Conservation (phyloP, 2,113 vertebrate genomes). For the Alethe castanea region DNA sequence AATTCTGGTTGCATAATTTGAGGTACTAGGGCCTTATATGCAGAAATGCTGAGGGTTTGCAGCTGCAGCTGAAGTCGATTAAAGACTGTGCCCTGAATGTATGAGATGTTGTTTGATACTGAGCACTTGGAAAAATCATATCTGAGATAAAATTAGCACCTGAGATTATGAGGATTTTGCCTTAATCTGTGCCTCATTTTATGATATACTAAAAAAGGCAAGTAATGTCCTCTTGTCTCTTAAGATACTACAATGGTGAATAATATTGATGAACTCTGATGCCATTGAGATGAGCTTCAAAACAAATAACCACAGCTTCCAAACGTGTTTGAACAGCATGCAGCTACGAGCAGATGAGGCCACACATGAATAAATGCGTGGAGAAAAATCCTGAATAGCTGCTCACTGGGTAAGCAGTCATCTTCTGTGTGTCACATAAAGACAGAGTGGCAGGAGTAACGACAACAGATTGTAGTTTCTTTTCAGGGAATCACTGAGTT, state of each 20-base stretch:
- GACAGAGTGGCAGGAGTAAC: not conserved
- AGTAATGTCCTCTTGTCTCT: not conserved
- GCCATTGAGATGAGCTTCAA: not conserved
- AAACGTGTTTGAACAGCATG: not conserved
- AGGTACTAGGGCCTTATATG: conserved; percentile 35
- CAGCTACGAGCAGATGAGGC: conserved; percentile 8
- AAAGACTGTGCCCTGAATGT: conserved; percentile 35
- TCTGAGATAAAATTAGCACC: conserved; percentile 19
- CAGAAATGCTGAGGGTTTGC: conserved; percentile 53
- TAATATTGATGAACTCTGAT: not conserved
- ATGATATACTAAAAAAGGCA: not conserved
- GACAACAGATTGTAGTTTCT: not conserved
- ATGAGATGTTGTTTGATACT: conserved; percentile 15
- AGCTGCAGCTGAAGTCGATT: conserved; percentile 60
- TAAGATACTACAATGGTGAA: not conserved
- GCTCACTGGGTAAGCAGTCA: not conserved
- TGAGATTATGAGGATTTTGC: not conserved
- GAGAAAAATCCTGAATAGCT: not conserved
- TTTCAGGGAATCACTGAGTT: not conserved
- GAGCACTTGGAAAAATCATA: not conserved
- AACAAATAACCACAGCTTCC: conserved; percentile 25
- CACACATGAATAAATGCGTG: not conserved
- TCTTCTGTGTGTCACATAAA: not conserved
- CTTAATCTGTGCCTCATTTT: not conserved
- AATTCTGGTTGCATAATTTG: conserved; percentile 68